Evolutionary conservation across 2,888 invertebrate species (phyloP), one percentile per base, ranked within the genome.

Genomic region (Abscondita cerata): DNA sequence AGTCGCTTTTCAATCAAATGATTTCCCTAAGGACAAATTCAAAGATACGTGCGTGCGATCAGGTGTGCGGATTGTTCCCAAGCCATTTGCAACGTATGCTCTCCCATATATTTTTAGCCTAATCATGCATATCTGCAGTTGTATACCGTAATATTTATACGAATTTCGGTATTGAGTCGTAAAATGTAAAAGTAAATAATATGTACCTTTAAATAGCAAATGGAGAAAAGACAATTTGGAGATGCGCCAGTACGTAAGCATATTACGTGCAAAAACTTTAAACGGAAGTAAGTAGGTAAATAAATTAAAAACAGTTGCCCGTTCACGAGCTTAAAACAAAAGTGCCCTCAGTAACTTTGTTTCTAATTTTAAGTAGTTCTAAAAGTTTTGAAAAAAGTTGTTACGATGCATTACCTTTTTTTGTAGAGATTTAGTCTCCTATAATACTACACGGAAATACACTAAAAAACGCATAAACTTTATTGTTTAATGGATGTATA

Each of bases 381-480:
- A 67, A 67, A 71, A 71, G 71, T 71, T 65, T 58, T 54, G 64
- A 33, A 59, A 66, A 68, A 70, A 70, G 68, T 75, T 74, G 74
- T 71, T 73, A 68, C 70, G 68, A 62, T 63, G 70, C 74, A 73
- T 74, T 75, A 74, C 70, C 72, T 74, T 74, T 72, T 73, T 70
- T 54, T 68, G 73, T 70, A 66, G 73, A 70, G 73, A 76, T 76
- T 75, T 75, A 75, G 74, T 74, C 73, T 64, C 62, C 62, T 58
- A 72, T 68, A 44, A 73, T 73, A 73, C 74, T 75, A 75, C 75
- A 74, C 64, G 73, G 67, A 75, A 75, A 75, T 67, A 70, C 73
- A 73, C 73, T 75, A 75, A 70, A 70, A 73, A 73, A 25, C 6
- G 2, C 25, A 25, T n/a, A n/a, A n/a, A n/a, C n/a, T n/a, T n/a